A percentile compares a stretch with the other conserved stretches of the same genome.
phyloP scores from a whole-genome alignment of 2,113 vertebrate species.

The Cynocephalus volans region DNA sequence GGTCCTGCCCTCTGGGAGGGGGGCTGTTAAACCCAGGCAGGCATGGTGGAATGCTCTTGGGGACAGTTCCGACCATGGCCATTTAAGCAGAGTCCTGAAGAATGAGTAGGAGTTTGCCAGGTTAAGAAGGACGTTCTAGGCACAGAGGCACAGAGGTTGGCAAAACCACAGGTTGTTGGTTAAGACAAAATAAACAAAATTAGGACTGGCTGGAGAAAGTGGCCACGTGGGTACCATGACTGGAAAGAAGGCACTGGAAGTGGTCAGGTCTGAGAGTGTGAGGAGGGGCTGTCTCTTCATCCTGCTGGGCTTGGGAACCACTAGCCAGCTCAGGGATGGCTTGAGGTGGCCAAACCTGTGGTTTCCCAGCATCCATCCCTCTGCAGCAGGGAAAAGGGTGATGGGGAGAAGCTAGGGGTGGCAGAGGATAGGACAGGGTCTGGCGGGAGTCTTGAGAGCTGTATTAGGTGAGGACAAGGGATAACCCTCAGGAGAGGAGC shows the following conservation, averaged over 20 bases:
- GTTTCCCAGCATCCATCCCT: no score
- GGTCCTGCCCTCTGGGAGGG: background rate
- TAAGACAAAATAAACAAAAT: background rate
- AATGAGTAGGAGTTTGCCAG: background rate
- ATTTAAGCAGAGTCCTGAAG: background rate
- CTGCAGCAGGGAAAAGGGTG: background rate
- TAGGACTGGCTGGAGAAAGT: background rate
- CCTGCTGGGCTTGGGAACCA: background rate
- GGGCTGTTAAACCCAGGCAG: no score
- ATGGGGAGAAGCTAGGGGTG: background rate
- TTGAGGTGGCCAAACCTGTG: background rate
- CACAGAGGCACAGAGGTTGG: background rate
- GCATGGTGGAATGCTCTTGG: background rate
- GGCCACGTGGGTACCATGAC: background rate
- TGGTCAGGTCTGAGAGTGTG: background rate
- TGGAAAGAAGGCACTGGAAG: background rate
- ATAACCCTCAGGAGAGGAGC: background rate
- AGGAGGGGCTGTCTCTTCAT: background rate
- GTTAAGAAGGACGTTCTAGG: background rate
- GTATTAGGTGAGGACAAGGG: background rate
- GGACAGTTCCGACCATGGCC: background rate
- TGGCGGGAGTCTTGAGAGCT: background rate
- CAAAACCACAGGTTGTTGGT: background rate
- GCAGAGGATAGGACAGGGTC: background rate
- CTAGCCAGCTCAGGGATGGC: background rate